These are phyloP conservation scores for Rhagium mordax DNA, from an alignment of 2,888 invertebrate genomes.

Conservation along the genomic window DNA sequence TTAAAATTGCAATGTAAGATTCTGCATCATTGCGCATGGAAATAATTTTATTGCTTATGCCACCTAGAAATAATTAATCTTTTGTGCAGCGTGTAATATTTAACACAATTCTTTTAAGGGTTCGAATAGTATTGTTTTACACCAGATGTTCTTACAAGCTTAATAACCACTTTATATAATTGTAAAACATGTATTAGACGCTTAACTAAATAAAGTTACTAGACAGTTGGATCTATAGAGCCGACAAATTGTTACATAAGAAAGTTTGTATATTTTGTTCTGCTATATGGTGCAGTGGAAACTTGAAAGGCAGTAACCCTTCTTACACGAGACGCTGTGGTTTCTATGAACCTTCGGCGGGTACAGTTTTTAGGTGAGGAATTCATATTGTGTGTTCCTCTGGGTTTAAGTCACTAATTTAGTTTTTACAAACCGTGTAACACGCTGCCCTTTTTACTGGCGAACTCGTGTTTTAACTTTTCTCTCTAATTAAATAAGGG, in stretches of 20 bases:
- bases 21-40: too few species aligned
- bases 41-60: too few species aligned
- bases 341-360: not conserved
- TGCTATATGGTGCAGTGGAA: not conserved
- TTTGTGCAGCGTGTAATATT: too few species aligned
- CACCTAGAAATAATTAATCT: too few species aligned
- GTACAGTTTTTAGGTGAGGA: not conserved
- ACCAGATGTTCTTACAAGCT: too few species aligned
- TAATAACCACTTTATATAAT: too few species aligned
- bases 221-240: not conserved
- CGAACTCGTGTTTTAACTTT: not conserved
- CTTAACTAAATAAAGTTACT: too few species aligned
- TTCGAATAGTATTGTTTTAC: too few species aligned
- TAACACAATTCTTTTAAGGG: too few species aligned
- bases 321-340: not conserved
- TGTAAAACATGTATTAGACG: too few species aligned
- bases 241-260: not conserved
- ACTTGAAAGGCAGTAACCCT: not conserved
- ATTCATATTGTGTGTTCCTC: not conserved
- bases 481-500: not conserved
- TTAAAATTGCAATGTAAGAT: too few species aligned
- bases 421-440: not conserved
- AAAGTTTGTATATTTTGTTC: not conserved
- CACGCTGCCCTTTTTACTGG: not conserved
- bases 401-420: not conserved